Percentiles rank a stretch among this genome's conserved stretches.
Conservation (phyloP, 1,140 invertebrate species). For the Cryptotermes secundus region DNA sequence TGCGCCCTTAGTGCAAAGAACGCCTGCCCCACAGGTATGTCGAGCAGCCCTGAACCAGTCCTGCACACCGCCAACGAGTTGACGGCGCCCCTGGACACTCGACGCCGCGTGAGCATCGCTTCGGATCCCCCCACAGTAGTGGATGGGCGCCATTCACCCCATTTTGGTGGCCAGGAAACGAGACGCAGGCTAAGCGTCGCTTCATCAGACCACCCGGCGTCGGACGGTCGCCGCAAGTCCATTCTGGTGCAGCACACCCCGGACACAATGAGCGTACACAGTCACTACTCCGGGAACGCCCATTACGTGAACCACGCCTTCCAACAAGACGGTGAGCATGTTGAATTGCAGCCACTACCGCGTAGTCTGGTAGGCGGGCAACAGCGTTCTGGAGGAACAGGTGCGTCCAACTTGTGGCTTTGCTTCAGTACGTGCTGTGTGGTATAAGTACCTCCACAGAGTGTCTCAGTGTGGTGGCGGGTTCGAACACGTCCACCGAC, state of each 20-base stretch:
- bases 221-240: constrained; percentile 15
- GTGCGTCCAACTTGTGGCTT: too few relatives aligned
- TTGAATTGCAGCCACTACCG: too few relatives aligned
- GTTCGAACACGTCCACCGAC: too few relatives aligned
- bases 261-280: neutral
- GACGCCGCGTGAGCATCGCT: neutral
- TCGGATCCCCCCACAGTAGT: neutral
- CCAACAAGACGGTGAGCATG: neutral
- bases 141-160: neutral
- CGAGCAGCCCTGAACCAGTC: neutral
- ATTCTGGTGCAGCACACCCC: neutral
- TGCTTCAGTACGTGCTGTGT: too few relatives aligned
- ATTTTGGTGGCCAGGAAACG: neutral
- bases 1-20: too few relatives aligned
- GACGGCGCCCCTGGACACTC: neutral
- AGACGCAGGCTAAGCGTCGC: neutral
- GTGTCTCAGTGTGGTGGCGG: too few relatives aligned
- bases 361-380: too few relatives aligned
- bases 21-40: neutral
- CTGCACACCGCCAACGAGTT: neutral
- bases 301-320: neutral
- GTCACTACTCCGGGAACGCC: neutral
- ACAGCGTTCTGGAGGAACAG: too few relatives aligned
- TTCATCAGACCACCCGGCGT: neutral
- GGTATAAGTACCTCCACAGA: too few relatives aligned